Evolutionary conservation across 2,888 invertebrate genomes (phyloP).

Genomic region (Hymenopus coronatus): DNA sequence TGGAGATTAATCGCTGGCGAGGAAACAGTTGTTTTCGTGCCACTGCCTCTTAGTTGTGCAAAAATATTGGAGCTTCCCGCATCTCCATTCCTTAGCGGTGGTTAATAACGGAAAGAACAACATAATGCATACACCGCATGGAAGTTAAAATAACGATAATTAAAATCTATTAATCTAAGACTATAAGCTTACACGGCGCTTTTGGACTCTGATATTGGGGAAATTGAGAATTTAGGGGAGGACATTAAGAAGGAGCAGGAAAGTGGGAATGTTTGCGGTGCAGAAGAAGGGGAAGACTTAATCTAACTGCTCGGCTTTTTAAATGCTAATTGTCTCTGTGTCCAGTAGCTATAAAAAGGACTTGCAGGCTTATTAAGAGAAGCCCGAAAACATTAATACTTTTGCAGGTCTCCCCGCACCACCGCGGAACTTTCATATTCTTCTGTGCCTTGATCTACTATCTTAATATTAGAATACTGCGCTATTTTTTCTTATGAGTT

Average conservation of each 20-base stretch:
- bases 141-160: background rate
- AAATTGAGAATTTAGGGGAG: background rate
- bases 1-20: background rate
- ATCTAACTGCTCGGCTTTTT: background rate
- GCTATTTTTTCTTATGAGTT: background rate
- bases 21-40: background rate
- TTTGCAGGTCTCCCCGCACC: no score
- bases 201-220: background rate
- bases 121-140: background rate
- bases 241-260: background rate
- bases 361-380: background rate
- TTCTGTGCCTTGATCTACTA: background rate
- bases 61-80: background rate
- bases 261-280: background rate
- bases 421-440: background rate
- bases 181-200: background rate
- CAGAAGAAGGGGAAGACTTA: background rate
- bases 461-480: background rate
- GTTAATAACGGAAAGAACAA: background rate
- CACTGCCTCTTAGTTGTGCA: background rate
- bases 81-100: background rate
- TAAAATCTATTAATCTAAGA: conserved; percentile 2
- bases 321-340: background rate
- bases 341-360: background rate
- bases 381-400: background rate